These are phyloP conservation scores for Cryptoprocta ferox DNA, from an alignment of 2,797 vertebrate species.

Conservation along the genomic window DNA sequence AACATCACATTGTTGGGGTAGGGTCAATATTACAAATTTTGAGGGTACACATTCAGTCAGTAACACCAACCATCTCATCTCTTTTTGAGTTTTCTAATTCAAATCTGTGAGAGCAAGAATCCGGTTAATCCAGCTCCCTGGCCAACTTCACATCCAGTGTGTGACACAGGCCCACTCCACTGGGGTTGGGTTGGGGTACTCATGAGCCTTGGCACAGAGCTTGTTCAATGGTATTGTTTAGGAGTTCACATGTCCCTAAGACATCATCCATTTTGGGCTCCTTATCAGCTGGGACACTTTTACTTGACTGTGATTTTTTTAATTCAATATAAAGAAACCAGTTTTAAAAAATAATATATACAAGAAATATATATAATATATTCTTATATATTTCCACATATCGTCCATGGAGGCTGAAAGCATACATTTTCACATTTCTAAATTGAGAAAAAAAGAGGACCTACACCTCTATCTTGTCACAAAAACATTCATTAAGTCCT, in stretches of 20 bases:
- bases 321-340: not conserved
- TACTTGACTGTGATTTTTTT: not conserved
- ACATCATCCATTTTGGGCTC: not conserved
- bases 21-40: not conserved
- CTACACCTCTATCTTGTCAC: not conserved
- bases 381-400: no score
- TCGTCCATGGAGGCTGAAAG: not conserved
- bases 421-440: not conserved
- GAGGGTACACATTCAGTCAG: not conserved
- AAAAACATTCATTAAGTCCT: not conserved
- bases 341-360: not conserved
- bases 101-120: not conserved
- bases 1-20: not conserved
- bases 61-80: not conserved
- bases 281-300: not conserved
- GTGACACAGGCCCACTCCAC: not conserved
- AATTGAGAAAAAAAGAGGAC: not conserved
- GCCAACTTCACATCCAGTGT: not conserved
- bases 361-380: not conserved
- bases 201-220: not conserved
- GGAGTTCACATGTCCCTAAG: not conserved
- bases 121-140: not conserved
- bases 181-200: not conserved
- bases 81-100: constrained; percentile 11
- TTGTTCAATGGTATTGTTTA: not conserved